These are phyloP conservation scores for Caenorhabditis afra DNA, from an alignment of 2,888 invertebrate genomes.

Conservation along the genomic window DNA sequence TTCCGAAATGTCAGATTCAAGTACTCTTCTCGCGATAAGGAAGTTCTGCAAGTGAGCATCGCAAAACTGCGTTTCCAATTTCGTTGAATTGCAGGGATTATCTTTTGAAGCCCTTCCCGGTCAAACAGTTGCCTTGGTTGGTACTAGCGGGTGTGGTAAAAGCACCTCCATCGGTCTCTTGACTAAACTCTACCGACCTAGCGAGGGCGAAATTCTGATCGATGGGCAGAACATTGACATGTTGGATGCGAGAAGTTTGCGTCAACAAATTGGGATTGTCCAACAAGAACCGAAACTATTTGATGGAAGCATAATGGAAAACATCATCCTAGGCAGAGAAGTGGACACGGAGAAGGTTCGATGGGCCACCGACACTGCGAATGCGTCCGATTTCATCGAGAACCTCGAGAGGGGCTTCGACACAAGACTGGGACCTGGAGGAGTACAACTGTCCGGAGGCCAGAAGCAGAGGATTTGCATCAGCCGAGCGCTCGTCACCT, in stretches of 20 bases:
- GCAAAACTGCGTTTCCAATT: not conserved
- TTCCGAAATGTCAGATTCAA: constrained; percentile 74
- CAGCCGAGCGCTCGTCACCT: constrained; percentile 80
- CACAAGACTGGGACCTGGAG: constrained; percentile 80
- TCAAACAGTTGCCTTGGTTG: constrained; percentile 70
- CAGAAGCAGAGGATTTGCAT: constrained; percentile 81
- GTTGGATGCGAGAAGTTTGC: constrained; percentile 45
- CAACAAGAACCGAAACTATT: constrained; percentile 74
- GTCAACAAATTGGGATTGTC: constrained; percentile 70
- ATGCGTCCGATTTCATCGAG: constrained; percentile 74
- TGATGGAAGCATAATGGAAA: constrained; percentile 70
- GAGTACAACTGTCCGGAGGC: constrained; percentile 81
- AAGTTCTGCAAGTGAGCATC: constrained; percentile 37
- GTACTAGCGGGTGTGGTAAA: constrained; percentile 72
- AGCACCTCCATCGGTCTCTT: constrained; percentile 70
- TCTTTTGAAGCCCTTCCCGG: constrained; percentile 62
- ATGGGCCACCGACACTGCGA: constrained; percentile 65
- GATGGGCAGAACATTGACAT: constrained; percentile 65
- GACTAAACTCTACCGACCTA: constrained; percentile 63
- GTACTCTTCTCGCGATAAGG: constrained; percentile 66
- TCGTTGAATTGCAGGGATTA: constrained; percentile 29
- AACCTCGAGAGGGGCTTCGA: constrained; percentile 70
- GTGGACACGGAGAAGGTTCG: constrained; percentile 44
- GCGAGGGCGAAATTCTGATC: constrained; percentile 60
- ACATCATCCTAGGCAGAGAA: constrained; percentile 66